These are phyloP conservation scores for Rhinolophus sinicus DNA, from an alignment of 2,113 vertebrate species.

Conservation along the genomic window DNA sequence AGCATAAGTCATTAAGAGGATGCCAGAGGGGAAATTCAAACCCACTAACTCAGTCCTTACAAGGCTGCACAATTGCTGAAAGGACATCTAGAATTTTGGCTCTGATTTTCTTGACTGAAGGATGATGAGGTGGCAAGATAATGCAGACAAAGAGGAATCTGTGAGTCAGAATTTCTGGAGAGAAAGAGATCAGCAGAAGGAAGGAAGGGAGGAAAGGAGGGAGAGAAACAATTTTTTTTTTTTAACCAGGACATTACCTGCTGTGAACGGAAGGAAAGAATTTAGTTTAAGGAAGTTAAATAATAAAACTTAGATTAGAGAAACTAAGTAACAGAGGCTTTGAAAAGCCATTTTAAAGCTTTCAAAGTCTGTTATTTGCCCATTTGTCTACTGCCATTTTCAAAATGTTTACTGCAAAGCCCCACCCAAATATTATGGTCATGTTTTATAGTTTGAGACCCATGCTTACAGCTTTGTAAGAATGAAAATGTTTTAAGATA, in stretches of 20 bases:
- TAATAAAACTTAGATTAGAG: not conserved
- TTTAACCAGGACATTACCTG: not conserved
- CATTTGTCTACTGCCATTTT: slow-evolving; percentile 8
- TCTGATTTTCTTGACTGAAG: not conserved
- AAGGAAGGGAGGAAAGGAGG: too few relatives aligned
- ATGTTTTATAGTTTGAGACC: not conserved
- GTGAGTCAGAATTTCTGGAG: not conserved
- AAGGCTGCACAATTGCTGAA: not conserved
- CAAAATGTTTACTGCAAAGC: slow-evolving; percentile 3
- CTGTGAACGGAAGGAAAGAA: not conserved
- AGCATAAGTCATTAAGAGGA: not conserved
- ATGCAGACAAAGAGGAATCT: not conserved
- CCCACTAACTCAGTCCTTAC: not conserved
- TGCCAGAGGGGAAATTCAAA: not conserved
- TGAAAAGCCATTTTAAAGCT: slow-evolving; percentile 22
- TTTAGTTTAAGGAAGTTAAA: slow-evolving; percentile 8
- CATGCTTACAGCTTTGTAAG: not conserved
- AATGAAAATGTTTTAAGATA: not conserved
- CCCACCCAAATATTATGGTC: not conserved
- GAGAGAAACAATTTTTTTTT: not conserved
- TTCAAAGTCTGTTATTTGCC: slow-evolving; percentile 14
- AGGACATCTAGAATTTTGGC: not conserved
- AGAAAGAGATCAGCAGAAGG: not conserved
- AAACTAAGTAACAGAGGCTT: not conserved
- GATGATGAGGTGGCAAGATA: not conserved